Evolutionary conservation across 92 coral and sea anemone genomes (phyloP).

Genomic region (Ricordea florida): DNA sequence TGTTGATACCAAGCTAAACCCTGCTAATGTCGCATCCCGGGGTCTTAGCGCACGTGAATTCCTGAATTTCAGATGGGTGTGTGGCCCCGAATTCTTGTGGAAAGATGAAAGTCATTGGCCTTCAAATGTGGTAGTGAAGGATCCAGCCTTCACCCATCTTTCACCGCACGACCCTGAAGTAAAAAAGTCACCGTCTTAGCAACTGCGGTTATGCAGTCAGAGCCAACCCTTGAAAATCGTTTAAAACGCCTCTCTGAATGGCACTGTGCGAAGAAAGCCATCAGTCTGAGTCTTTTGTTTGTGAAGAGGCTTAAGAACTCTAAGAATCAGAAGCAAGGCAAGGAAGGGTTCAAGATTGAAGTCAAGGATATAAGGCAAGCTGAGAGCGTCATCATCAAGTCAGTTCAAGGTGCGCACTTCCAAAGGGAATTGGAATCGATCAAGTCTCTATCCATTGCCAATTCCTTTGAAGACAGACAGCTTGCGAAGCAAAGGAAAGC

Average conservation of each 20-base stretch:
- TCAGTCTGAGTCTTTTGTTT: slow-evolving; percentile 13
- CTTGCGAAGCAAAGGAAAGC: neutral
- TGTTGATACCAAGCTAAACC: slow-evolving; percentile 38
- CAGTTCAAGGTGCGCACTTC: neutral
- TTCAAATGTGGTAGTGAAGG: neutral
- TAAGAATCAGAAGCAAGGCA: neutral
- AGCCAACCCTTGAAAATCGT: slow-evolving; percentile 1
- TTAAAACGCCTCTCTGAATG: slow-evolving; percentile 27
- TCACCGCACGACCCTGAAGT: slow-evolving; percentile 22
- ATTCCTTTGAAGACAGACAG: neutral
- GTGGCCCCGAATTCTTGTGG: slow-evolving; percentile 51
- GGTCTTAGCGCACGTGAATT: slow-evolving; percentile 28
- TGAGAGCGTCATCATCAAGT: slow-evolving; percentile 2
- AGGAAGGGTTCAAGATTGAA: neutral
- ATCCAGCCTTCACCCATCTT: neutral
- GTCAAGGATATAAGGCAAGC: slow-evolving; percentile 8
- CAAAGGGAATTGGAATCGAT: neutral
- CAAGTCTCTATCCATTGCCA: neutral
- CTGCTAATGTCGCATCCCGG: slow-evolving; percentile 48
- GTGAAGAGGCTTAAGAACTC: neutral
- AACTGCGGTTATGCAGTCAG: neutral
- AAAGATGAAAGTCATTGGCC: slow-evolving; percentile 33
- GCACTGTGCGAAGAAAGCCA: slow-evolving; percentile 36
- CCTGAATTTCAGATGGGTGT: slow-evolving; percentile 21
- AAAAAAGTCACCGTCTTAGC: neutral